Evolutionary conservation across 2,888 invertebrate genomes (phyloP).

Genomic region (Heliconius cydno): DNA sequence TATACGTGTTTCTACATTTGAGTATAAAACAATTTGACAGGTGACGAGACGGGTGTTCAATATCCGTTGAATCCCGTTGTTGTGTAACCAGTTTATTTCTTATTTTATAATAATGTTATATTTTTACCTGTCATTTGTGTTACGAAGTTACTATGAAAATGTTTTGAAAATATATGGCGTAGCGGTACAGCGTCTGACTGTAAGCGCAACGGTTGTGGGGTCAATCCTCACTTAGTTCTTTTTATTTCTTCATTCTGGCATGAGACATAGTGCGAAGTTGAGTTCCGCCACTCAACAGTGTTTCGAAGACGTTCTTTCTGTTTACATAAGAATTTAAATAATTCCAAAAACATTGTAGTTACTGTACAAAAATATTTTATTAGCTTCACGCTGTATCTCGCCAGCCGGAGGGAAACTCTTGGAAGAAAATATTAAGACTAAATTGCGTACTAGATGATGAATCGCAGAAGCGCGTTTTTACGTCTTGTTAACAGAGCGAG

Average conservation of each 20-base stretch:
- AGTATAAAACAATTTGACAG: conserved; percentile 8
- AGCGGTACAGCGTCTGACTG: background rate
- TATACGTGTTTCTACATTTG: background rate
- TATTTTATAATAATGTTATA: background rate
- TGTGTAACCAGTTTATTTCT: background rate
- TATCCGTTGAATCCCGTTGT: conserved; percentile 1
- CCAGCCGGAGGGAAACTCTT: too few relatives aligned
- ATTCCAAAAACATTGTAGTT: too few relatives aligned
- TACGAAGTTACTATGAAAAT: background rate
- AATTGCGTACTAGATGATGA: background rate
- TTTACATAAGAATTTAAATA: too few relatives aligned
- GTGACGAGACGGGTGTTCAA: conserved; percentile 18
- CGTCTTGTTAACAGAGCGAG: background rate
- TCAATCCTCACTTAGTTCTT: background rate
- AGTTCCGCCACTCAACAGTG: too few relatives aligned
- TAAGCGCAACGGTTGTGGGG: too few relatives aligned
- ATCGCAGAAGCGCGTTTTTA: too few relatives aligned
- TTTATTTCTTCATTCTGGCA: too few relatives aligned
- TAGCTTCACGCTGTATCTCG: too few relatives aligned
- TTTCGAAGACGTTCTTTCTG: too few relatives aligned
- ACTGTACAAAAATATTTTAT: too few relatives aligned
- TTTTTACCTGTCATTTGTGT: background rate
- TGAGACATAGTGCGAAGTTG: too few relatives aligned
- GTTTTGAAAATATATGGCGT: too few relatives aligned
- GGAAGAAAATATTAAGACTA: background rate